These are phyloP conservation scores for Nymphalis urticae DNA, from an alignment of 2,888 invertebrate species.

Conservation along the genomic window DNA sequence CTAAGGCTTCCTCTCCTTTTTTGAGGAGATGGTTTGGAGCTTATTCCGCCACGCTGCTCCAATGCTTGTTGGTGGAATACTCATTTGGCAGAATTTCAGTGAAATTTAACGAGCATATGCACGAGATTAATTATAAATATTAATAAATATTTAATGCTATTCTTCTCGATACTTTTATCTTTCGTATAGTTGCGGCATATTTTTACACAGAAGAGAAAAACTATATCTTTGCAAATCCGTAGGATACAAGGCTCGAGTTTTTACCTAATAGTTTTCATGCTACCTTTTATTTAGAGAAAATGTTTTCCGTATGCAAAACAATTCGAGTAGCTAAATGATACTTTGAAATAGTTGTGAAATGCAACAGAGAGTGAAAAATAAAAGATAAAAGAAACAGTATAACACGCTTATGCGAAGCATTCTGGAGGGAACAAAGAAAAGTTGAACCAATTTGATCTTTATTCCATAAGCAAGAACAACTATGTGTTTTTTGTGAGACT, in stretches of 20 bases:
- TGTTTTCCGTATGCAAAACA: slow-evolving; percentile 18
- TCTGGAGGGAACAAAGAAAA: not conserved
- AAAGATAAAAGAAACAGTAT: slow-evolving; percentile 4
- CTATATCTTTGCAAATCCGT: slow-evolving; percentile 3
- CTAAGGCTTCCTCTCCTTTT: too few species aligned
- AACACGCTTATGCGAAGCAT: slow-evolving; percentile 3
- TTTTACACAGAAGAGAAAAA: not conserved
- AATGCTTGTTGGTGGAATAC: too few species aligned
- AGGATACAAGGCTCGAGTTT: slow-evolving; percentile 10
- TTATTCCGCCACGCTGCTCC: too few species aligned
- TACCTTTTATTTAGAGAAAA: slow-evolving; percentile 20
- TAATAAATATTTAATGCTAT: not conserved
- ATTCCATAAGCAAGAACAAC: slow-evolving; percentile 3
- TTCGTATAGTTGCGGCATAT: not conserved
- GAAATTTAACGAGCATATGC: too few species aligned
- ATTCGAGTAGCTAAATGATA: slow-evolving; percentile 15
- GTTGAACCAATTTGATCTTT: not conserved
- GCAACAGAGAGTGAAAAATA: slow-evolving; percentile 9
- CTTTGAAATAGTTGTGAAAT: slow-evolving; percentile 8
- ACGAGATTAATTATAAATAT: too few species aligned
- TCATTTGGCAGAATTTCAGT: too few species aligned
- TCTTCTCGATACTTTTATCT: too few species aligned
- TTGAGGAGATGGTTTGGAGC: too few species aligned
- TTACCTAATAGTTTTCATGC: slow-evolving; percentile 1
- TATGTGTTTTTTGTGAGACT: slow-evolving; percentile 4